phyloP scores from a whole-genome alignment of 2,888 invertebrate genomes.

The Monochamus alternatus region DNA sequence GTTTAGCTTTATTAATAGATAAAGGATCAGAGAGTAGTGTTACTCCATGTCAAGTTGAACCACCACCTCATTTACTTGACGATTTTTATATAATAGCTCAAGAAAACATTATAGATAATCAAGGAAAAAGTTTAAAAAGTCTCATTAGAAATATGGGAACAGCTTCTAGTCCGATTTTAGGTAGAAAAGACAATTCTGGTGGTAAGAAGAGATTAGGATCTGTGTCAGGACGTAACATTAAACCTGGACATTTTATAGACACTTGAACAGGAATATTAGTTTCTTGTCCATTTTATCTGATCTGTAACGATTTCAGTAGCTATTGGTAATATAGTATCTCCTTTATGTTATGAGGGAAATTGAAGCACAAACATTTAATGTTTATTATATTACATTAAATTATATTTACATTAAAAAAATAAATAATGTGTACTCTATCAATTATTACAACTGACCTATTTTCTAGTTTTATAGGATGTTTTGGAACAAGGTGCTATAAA shows the following conservation, averaged over 20 bases:
- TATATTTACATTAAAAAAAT: background rate
- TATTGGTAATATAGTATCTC: too few species aligned
- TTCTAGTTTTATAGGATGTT: too few species aligned
- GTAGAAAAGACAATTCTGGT: conserved; percentile 76
- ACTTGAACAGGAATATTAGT: conserved; percentile 34
- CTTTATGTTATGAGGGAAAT: too few species aligned
- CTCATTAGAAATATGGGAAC: conserved; percentile 87
- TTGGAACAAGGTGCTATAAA: too few species aligned
- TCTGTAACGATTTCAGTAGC: background rate
- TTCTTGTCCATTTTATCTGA: conserved; percentile 8
- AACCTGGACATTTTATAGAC: conserved; percentile 51
- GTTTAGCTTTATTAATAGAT: conserved; percentile 73
- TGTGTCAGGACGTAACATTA: conserved; percentile 40
- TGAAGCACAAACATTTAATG: background rate
- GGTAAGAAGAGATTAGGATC: conserved; percentile 66
- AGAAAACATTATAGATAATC: conserved; percentile 77
- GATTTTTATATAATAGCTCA: conserved; percentile 93
- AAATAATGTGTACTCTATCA: too few species aligned
- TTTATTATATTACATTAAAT: background rate
- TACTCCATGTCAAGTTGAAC: conserved; percentile 78
- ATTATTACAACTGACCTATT: too few species aligned
- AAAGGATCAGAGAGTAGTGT: conserved; percentile 69
- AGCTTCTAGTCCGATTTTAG: conserved; percentile 85
- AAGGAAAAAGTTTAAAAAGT: conserved; percentile 84
- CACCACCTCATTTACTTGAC: conserved; percentile 88